Conservation (phyloP, 1,140 invertebrate genomes). For the Eulimnadia texana region DNA sequence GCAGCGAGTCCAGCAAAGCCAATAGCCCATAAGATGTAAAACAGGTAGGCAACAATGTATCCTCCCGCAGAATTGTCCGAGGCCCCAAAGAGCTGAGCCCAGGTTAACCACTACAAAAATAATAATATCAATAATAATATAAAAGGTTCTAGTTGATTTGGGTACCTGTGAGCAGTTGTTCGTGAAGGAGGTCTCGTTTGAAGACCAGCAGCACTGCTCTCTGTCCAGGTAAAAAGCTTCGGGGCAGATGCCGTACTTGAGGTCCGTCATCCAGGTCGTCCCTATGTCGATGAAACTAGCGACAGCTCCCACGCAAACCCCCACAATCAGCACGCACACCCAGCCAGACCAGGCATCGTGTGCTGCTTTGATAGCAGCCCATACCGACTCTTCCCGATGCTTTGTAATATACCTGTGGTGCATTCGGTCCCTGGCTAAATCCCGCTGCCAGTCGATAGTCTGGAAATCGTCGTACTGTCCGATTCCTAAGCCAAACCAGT, state of each 20-base stretch:
- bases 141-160: not conserved
- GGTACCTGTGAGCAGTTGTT: slow-evolving; percentile 54
- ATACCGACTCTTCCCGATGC: slow-evolving; percentile 66
- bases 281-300: slow-evolving; percentile 74
- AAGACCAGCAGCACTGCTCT: slow-evolving; percentile 98
- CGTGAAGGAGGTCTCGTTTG: slow-evolving; percentile 85
- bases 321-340: slow-evolving; percentile 93
- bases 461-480: slow-evolving; percentile 99
- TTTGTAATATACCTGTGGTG: slow-evolving; percentile 88
- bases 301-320: slow-evolving; percentile 45
- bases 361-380: slow-evolving; percentile 71
- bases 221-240: slow-evolving; percentile 94
- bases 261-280: slow-evolving; percentile 97
- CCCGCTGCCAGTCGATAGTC: slow-evolving; percentile 98
- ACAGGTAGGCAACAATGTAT: slow-evolving; percentile 85
- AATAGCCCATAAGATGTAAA: slow-evolving; percentile 87
- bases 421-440: slow-evolving; percentile 94
- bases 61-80: slow-evolving; percentile 59
- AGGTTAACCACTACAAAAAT: slow-evolving; percentile 67
- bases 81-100: slow-evolving; percentile 80
- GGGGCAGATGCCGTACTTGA: slow-evolving; percentile 95
- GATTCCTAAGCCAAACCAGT: slow-evolving; percentile 41
- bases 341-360: slow-evolving; percentile 98
- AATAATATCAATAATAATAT: not conserved
- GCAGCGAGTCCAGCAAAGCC: slow-evolving; percentile 85